These are phyloP conservation scores for Junco hyemalis DNA, from an alignment of 2,113 vertebrate species.

Conservation along the genomic window DNA sequence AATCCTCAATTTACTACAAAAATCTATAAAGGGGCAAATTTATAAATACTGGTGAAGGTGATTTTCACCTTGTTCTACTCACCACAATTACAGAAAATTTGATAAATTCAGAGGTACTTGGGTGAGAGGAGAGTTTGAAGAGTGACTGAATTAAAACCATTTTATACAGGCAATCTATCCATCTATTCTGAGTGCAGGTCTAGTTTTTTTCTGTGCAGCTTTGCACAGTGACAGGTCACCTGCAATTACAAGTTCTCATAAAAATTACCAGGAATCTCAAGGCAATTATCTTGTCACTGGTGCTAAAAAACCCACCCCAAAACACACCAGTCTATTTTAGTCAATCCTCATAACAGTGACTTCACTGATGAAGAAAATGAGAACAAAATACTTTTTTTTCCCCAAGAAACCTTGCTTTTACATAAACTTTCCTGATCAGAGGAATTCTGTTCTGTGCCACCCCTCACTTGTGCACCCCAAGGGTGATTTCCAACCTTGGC, in stretches of 20 bases:
- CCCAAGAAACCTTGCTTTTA: neutral
- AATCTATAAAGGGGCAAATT: neutral
- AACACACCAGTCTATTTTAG: neutral
- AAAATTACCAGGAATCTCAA: neutral
- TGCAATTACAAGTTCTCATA: neutral
- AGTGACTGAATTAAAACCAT: neutral
- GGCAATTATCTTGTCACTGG: neutral
- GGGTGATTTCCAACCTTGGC: neutral
- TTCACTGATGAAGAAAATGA: neutral
- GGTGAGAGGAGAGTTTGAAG: neutral
- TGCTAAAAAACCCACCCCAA: accelerated
- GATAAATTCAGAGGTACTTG: neutral
- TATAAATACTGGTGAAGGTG: neutral
- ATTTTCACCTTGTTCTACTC: neutral
- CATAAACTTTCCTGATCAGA: neutral
- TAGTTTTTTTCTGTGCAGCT: neutral
- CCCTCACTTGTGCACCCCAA: neutral
- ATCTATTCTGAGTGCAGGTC: neutral
- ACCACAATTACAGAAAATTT: neutral
- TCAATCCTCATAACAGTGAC: neutral
- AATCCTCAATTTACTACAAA: neutral
- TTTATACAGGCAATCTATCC: neutral
- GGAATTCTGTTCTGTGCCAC: neutral
- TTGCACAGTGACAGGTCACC: neutral
- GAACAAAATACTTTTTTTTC: neutral